A percentile compares a stretch with the other conserved stretches of the same genome.
phyloP scores from a whole-genome alignment of 1,140 invertebrate species.

The Diabrotica undecimpunctata region DNA sequence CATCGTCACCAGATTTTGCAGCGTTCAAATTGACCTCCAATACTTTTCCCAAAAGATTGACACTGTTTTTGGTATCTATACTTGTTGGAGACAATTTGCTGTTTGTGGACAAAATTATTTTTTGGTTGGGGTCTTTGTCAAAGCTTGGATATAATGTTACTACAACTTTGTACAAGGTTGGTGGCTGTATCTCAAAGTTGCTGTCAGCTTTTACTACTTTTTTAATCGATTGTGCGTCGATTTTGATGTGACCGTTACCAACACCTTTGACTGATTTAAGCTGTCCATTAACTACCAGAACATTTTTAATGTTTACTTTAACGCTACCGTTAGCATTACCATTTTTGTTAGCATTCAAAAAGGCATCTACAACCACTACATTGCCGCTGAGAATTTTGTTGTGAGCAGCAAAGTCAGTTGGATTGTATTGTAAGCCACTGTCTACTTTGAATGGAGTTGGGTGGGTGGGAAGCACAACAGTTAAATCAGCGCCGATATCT shows the following conservation, averaged over 20 bases:
- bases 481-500: conserved; percentile 53
- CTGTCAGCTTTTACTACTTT: conserved; percentile 62
- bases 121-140: conserved; percentile 64
- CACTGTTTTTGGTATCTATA: conserved; percentile 63
- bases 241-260: conserved; percentile 56
- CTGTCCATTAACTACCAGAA: conserved; percentile 54
- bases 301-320: conserved; percentile 53
- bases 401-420: conserved; percentile 52
- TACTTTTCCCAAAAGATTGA: conserved; percentile 55
- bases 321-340: conserved; percentile 48
- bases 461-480: conserved; percentile 49
- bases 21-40: conserved; percentile 56
- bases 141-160: conserved; percentile 62
- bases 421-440: conserved; percentile 50
- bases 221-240: conserved; percentile 51
- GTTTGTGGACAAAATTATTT: conserved; percentile 59
- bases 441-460: conserved; percentile 56
- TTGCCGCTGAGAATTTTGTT: conserved; percentile 50
- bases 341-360: conserved; percentile 49
- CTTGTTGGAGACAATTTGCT: conserved; percentile 54
- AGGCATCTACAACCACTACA: conserved; percentile 54
- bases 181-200: conserved; percentile 52
- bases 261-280: conserved; percentile 53
- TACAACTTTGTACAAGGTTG: conserved; percentile 56
- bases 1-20: conserved; percentile 43